A percentile compares a stretch with the other conserved stretches of the same genome.
These are phyloP conservation scores for Graphium colonna DNA, from an alignment of 2,888 invertebrate genomes.

Conservation along the genomic window DNA sequence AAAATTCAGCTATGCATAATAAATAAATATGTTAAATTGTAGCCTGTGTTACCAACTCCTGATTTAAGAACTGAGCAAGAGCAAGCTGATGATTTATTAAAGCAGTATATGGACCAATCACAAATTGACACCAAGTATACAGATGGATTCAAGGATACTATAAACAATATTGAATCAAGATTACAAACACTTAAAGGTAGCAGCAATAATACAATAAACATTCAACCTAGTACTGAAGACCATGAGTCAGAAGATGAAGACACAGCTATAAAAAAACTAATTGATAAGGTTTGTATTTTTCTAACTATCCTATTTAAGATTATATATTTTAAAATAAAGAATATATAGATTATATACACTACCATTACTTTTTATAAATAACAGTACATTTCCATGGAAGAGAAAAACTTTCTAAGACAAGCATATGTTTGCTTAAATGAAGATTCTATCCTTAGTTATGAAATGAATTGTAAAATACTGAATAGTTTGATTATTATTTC, in stretches of 20 bases:
- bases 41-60: constrained; percentile 64
- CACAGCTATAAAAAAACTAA: constrained; percentile 50
- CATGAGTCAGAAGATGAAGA: constrained; percentile 59
- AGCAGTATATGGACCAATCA: constrained; percentile 77
- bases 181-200: constrained; percentile 48
- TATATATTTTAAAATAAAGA: no score
- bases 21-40: constrained; percentile 20
- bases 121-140: constrained; percentile 67
- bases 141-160: constrained; percentile 56
- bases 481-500: no score
- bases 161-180: constrained; percentile 55
- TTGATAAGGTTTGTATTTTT: constrained; percentile 53
- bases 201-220: not conserved
- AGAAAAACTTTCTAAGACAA: no score
- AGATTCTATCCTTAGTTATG: no score
- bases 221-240: not conserved
- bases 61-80: constrained; percentile 85
- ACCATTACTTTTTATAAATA: no score
- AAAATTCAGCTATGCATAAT: no score
- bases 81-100: constrained; percentile 85
- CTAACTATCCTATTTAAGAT: constrained; percentile 4
- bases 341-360: no score
- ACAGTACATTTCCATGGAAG: no score
- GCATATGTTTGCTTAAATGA: no score
- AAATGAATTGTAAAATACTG: no score